Evolutionary conservation across 2,797 vertebrate genomes (phyloP), one percentile per base, ranked within the genome.

Genomic region (Acropternis orthonyx): DNA sequence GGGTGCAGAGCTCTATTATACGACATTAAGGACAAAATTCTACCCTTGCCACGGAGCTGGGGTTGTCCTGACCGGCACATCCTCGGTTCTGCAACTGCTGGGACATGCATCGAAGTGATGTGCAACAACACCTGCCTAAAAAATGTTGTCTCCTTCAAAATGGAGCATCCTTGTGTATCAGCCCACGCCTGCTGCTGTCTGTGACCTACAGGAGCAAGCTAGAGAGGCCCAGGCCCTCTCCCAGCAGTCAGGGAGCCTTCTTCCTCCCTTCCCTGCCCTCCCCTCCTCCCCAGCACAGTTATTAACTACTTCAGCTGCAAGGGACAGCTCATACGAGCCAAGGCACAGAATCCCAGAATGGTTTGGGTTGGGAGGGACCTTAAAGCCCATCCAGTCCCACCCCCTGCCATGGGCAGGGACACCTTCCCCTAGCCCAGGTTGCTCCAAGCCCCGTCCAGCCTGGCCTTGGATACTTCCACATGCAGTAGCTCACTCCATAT

Each of bases 1-100:
- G 96, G 95, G 54, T 87, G 89, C 88, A 90, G 71, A 79, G 95
- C 91, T 96, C 86, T 54, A 85, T 94, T 77, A 88, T 54, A 49
- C 9, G 21, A 77, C 77, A 30, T 51, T 68, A 69, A 89, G 87
- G 93, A 85, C 87, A 84, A 85, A 95, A 75, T 49, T 96, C 55
- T 93, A 88, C 87, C 92, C 85, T 92, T 89, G 82, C 78, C 84
- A 48, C 0, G 2, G 8, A 76, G 89, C 78, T 48, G 69, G 61
- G 63, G 16, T 78, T 91, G 67, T 68, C 89, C 77, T 91, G 67
- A 58, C 43, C 7, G 4, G 32, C 36, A 23, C 54, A 44, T 43
- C 63, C 67, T 69, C 14, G 1, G 8, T 39, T 78, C 32, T 36
- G 43, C 22, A 12, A 27, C 37, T 4, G 56, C 44, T 4, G 24